A percentile compares a stretch with the other conserved stretches of the same genome.
Conservation (phyloP, 2,888 invertebrate species). For the Chymomyza fuscimana region DNA sequence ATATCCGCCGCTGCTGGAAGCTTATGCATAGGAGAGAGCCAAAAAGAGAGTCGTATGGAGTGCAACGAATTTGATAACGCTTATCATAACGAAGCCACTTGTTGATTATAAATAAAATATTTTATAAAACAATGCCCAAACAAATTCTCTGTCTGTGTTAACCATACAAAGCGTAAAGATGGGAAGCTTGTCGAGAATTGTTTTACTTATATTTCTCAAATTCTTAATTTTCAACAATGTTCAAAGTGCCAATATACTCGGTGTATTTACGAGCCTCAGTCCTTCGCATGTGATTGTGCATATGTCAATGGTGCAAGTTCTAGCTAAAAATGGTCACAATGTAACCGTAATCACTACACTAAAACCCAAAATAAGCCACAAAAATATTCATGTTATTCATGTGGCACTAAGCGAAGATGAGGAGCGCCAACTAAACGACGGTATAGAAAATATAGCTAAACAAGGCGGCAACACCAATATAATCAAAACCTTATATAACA, state of each 20-base stretch:
- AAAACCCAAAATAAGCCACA: slow-evolving; percentile 64
- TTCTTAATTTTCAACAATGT: neutral
- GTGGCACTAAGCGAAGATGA: slow-evolving; percentile 58
- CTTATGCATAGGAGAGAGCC: too few species aligned
- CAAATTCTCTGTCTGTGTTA: neutral
- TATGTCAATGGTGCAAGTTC: slow-evolving; percentile 66
- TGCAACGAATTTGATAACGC: too few species aligned
- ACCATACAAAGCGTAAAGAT: neutral
- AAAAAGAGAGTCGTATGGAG: too few species aligned
- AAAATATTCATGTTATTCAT: slow-evolving; percentile 63
- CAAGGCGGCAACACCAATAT: slow-evolving; percentile 30
- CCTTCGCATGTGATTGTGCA: slow-evolving; percentile 77
- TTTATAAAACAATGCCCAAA: slow-evolving; percentile 15
- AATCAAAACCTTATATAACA: slow-evolving; percentile 18
- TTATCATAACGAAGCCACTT: too few species aligned
- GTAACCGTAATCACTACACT: slow-evolving; percentile 73
- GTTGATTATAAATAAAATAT: slow-evolving; percentile 13
- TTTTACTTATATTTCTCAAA: neutral
- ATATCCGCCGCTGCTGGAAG: too few species aligned
- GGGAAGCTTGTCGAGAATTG: neutral
- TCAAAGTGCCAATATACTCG: slow-evolving; percentile 70
- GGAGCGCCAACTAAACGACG: slow-evolving; percentile 30
- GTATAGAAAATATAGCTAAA: slow-evolving; percentile 25
- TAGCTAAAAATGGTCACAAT: slow-evolving; percentile 76
- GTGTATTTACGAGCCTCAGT: slow-evolving; percentile 73